phyloP scores from a whole-genome alignment of 2,113 vertebrate species.

The Acanthisitta chloris region DNA sequence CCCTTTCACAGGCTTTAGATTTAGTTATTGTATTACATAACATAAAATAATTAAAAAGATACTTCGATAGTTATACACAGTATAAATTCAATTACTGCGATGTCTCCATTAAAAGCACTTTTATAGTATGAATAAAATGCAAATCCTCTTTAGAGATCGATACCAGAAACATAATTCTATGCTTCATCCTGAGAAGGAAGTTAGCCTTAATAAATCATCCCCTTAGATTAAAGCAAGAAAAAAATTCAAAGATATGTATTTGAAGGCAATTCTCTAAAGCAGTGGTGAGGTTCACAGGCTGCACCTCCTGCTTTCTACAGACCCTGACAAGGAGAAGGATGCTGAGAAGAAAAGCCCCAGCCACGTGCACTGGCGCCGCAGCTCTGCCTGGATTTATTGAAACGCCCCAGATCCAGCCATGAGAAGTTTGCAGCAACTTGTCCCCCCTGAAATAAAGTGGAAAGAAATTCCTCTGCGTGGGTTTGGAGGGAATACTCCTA shows the following conservation, averaged over 20 bases:
- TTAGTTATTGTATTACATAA: constrained; percentile 77
- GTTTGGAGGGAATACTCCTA: constrained; percentile 30
- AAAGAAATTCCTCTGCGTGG: constrained; percentile 5
- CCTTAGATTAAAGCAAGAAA: neutral
- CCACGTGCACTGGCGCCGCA: accelerated
- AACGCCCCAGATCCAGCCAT: neutral
- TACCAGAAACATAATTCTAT: constrained; percentile 79
- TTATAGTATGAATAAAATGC: constrained; percentile 84
- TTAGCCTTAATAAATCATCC: constrained; percentile 74
- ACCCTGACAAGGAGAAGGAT: neutral
- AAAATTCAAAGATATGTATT: constrained; percentile 33
- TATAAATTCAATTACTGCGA: constrained; percentile 82
- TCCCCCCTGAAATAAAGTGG: neutral
- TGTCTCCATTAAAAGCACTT: constrained; percentile 82
- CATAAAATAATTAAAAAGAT: constrained; percentile 81
- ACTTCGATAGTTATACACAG: constrained; percentile 77
- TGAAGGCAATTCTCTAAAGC: constrained; percentile 44
- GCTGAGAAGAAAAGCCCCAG: neutral
- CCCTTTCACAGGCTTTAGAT: constrained; percentile 69
- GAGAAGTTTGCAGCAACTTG: constrained; percentile 30
- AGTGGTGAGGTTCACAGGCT: neutral
- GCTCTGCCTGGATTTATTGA: neutral
- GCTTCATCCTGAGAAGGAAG: constrained; percentile 75
- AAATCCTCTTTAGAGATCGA: constrained; percentile 81
- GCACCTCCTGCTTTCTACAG: neutral